Conservation (phyloP, 1,140 invertebrate genomes). For the Microplitis mediator region DNA sequence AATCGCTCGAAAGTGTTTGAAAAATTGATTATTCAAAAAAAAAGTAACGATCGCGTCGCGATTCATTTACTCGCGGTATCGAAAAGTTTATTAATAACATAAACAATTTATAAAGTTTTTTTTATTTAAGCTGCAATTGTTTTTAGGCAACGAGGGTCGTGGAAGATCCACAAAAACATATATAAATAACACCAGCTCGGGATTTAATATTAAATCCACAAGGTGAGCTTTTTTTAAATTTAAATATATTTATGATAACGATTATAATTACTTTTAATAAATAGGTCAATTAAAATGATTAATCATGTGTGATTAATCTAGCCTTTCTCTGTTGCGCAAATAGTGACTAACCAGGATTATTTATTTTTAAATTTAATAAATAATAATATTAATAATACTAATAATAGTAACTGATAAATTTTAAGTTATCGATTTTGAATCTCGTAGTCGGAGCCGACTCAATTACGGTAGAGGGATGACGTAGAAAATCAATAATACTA, state of each 20-base stretch:
- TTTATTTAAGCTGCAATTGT: conserved; percentile 53
- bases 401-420: neutral
- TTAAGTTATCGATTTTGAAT: neutral
- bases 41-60: no score
- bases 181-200: conserved; percentile 4
- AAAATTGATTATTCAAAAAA: no score
- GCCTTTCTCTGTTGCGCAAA: neutral
- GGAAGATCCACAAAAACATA: conserved; percentile 38
- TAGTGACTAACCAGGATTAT: neutral
- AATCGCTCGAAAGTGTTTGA: no score
- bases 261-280: neutral
- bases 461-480: conserved; percentile 42
- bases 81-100: no score
- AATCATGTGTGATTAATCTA: neutral
- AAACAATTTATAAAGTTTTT: neutral
- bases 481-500: conserved; percentile 58
- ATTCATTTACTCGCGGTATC: no score
- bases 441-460: conserved; percentile 8
- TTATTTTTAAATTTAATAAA: neutral
- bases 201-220: conserved; percentile 24
- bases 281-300: neutral
- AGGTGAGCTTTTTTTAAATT: conserved; percentile 43
- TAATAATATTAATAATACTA: neutral
- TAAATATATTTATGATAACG: neutral
- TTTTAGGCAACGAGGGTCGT: conserved; percentile 54